Percentiles rank a stretch among this genome's conserved stretches.
Conservation (phyloP, 1,140 invertebrate species). For the Hycleus phaleratus region DNA sequence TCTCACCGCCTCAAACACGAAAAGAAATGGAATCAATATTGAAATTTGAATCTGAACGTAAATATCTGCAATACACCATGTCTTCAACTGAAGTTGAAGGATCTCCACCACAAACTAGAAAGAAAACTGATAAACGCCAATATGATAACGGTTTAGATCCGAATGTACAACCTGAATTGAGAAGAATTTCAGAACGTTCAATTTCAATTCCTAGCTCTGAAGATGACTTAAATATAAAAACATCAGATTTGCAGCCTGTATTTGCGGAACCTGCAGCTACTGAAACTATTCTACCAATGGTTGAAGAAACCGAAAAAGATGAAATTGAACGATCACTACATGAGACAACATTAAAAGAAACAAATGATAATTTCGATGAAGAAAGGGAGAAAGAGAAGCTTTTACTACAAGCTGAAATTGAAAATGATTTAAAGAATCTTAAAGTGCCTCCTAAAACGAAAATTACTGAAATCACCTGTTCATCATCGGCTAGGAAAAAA, state of each 20-base stretch:
- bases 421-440: constrained; percentile 36
- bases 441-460: constrained; percentile 38
- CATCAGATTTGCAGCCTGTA: constrained; percentile 33
- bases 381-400: constrained; percentile 35
- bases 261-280: constrained; percentile 29
- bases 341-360: constrained; percentile 44
- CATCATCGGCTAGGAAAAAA: constrained; percentile 51
- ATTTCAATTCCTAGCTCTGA: constrained; percentile 63
- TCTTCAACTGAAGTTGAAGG: constrained; percentile 65
- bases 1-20: constrained; percentile 59
- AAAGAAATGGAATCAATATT: constrained; percentile 64
- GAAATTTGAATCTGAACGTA: constrained; percentile 58
- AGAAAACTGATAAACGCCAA: constrained; percentile 48
- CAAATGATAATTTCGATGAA: constrained; percentile 39
- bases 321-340: constrained; percentile 35
- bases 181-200: constrained; percentile 59
- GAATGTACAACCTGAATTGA: constrained; percentile 50
- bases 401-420: constrained; percentile 35
- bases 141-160: constrained; percentile 52
- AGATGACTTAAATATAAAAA: constrained; percentile 48
- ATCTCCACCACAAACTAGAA: constrained; percentile 57
- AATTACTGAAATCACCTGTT: constrained; percentile 39
- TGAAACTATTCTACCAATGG: constrained; percentile 23
- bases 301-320: constrained; percentile 34
- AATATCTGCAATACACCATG: constrained; percentile 62